Evolutionary conservation across 2,797 vertebrate species (phyloP), one percentile per base, ranked within the genome.

Genomic region (Sebastes hopkinsi): DNA sequence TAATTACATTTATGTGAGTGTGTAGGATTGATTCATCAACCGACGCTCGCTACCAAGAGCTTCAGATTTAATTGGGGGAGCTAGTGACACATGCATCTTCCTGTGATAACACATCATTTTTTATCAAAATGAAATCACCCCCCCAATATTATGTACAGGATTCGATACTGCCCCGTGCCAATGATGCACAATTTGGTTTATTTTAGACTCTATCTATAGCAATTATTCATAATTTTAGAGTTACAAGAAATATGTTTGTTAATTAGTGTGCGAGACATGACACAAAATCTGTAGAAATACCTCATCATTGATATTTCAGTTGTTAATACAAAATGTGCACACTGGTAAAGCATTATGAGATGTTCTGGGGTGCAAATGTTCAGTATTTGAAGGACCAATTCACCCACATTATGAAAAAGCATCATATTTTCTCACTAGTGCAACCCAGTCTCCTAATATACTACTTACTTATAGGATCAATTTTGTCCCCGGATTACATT

Each of bases 1-100:
- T 93, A 90, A 95, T 95, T 95, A 94, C 87, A 93, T 92, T 87
- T 88, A 87, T 88, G 89, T 88, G 90, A 89, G 89, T 92, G 82
- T 90, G 87, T 86, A 75, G 81, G 90, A 94, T 88, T 84, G 89
- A 92, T 94, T 91, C 90, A 92, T 90, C 85, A 92, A 81, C 77
- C 78, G 65, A 82, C 34, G 54, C 75, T 75, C 29, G 70, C 87
- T 75, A 88, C 76, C 77, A 29, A 89, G 83, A 80, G 83, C 82
- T 83, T 64, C 80, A 85, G 82, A 87, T 93, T 83, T 87, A 91
- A 92, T 90, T 90, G 85, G 78, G 69, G 69, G 75, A 81, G 82
- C 56, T 29, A 62, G 82, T 89, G 88, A 91, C 83, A 90, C 81
- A 85, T 83, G 84, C 79, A 75, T 88, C 90, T 87, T 89, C 82